Base-by-base conservation (phyloP, 2,797 vertebrate species). In the Eupleurogrammus muticus region DNA sequence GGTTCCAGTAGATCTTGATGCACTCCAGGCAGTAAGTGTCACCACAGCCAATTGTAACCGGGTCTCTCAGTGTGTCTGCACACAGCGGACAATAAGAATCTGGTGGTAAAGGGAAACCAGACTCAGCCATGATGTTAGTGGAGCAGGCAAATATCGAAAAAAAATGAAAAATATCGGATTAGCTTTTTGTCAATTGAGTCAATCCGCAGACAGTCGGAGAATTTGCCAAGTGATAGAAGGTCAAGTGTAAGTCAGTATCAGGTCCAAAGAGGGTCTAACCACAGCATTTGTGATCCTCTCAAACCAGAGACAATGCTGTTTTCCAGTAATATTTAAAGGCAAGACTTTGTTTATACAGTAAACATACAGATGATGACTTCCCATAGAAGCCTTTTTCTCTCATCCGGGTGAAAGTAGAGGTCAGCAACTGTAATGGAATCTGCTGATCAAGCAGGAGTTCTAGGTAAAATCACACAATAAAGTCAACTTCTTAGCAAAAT, bases 1-100 rank as follows among this genome's bases (percentile, higher is more conserved):
- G 94, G 88, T 96, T 95, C 95, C 95, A 96, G 90, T 95, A 95
- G 60, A 89, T 77, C 67, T 94, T 95, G 70, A 97, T 95, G 79
- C 96, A 97, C 55, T 92, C 87, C 79, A 95, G 86, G 78, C 95
- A 96, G 89, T 93, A 96, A 75, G 92, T 95, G 81, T 97, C 95
- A 14, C 95, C 94, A 1, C 96, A 96, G 4, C 94, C 90, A 0
- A 96, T 94, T 58, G 95, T 96, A 77, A 96, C 93, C 0, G 95
- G 93, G 59, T 94, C 91, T 19, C 58, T 82, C n/a, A 94, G 80
- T 0, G 73, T 51, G 36, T 95, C 94, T 28, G 77, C 75, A 76
- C 96, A 97, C 50, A 97, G 92, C 5, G 84, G 88, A 75, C 96
- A 96, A 69, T 90, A 87, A 46, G 86, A 79, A 5, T 95, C 94